Percentiles rank a stretch among this genome's conserved stretches.
These are phyloP conservation scores for Caenorhabditis latens DNA, from an alignment of 1,140 invertebrate species.

Conservation along the genomic window DNA sequence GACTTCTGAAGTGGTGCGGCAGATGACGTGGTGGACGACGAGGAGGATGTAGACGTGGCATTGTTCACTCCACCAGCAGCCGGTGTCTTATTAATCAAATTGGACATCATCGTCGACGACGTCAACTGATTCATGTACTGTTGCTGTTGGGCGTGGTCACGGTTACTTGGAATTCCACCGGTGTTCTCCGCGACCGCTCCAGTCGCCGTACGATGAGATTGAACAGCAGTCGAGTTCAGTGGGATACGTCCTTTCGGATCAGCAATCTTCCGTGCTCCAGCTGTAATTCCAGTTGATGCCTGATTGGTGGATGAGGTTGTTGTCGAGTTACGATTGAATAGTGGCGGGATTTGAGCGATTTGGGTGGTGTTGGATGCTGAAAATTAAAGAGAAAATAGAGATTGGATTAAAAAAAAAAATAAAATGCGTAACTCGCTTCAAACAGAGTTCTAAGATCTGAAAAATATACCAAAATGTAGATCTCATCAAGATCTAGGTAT, in stretches of 20 bases:
- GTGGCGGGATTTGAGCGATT: conserved; percentile 40
- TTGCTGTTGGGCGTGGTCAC: conserved; percentile 28
- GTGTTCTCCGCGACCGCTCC: conserved; percentile 17
- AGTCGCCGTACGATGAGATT: conserved; percentile 25
- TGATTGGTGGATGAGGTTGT: conserved; percentile 8
- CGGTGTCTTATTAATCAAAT: conserved; percentile 33
- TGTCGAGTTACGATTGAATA: conserved; percentile 13
- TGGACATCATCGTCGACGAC: conserved; percentile 42
- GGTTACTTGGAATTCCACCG: conserved; percentile 26
- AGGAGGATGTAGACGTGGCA: conserved; percentile 63
- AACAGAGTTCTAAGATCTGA: too few species aligned
- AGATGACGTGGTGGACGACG: conserved; percentile 68
- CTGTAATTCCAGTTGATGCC: conserved; percentile 23
- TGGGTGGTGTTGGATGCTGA: conserved; percentile 37
- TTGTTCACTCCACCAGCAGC: conserved; percentile 46
- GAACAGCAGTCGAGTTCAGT: conserved; percentile 14
- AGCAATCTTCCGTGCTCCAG: conserved; percentile 48
- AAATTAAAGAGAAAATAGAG: neutral
- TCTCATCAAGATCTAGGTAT: too few species aligned
- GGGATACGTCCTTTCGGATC: conserved; percentile 61
- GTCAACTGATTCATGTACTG: conserved; percentile 46
- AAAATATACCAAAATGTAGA: too few species aligned
- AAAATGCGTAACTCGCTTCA: too few species aligned
- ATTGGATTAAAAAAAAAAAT: too few species aligned
- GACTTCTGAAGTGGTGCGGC: conserved; percentile 71